Evolutionary conservation across 2,888 invertebrate genomes (phyloP), one percentile per base, ranked within the genome.

Genomic region (Buathra laborator): DNA sequence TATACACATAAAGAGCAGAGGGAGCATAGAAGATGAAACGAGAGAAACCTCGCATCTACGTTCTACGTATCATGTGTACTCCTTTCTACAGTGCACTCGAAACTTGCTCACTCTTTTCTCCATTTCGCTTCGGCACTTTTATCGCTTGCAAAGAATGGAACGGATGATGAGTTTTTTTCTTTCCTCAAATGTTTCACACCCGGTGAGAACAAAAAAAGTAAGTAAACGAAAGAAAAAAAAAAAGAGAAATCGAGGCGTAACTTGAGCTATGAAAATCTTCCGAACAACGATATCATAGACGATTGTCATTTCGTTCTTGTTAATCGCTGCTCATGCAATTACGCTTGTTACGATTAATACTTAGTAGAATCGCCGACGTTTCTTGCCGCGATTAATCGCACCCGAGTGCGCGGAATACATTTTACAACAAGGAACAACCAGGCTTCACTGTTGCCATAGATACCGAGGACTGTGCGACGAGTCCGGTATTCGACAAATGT

Each of bases 401-500:
- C 24, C 10, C 19, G 19, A 53, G 56, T 56, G 56, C 19, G 10
- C 56, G 56, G 24, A 3, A 19, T 56, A 56, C 37, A 7, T 12
- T 56, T 56, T 4, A 24, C 19, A 24, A 56, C 24, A 12, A 10
- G 19, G 19, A 37, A 56, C 56, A 3, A 19, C 6, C 10, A 56
- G 19, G 12, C 19, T 4, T 10, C 24, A 7, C 19, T 9, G 59
- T 59, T 62, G 14, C 32, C n/a, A 29, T 3, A n/a, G 62, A 32
- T n/a, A 5, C 62, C 2, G n/a, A 12, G 29, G 32, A n/a, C 29
- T 19, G 51, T 48, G 46, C 71, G 59, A n/a, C 67, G 77, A 84
- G 59, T 74, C 72, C 84, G 91, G 89, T 89, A 92, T 91, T 88
- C 91, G 88, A 91, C 91, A 92, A 92, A 92, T 92, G 91, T 91